Percentiles rank a stretch among this genome's conserved stretches.
phyloP scores from a whole-genome alignment of 2,113 vertebrate genomes.

The Cyprinodon brontotheroides region DNA sequence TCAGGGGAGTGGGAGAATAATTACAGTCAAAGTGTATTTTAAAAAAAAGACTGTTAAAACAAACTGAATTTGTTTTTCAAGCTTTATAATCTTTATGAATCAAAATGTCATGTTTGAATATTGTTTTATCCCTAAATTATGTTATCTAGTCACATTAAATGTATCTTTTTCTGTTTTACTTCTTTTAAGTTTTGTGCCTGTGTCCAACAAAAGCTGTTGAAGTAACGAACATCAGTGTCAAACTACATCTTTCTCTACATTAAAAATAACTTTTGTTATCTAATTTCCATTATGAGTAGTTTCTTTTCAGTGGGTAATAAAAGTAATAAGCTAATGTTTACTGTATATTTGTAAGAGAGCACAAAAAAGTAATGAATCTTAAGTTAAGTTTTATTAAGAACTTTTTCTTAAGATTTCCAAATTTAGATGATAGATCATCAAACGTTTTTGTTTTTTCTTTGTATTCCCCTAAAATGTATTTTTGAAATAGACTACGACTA shows the following conservation, averaged over 20 bases:
- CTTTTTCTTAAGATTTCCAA: constrained; percentile 4
- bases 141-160: neutral
- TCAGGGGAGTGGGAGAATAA: constrained; percentile 48
- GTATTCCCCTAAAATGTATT: neutral
- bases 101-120: constrained; percentile 21
- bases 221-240: neutral
- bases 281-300: constrained; percentile 35
- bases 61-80: constrained; percentile 37
- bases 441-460: too few relatives aligned
- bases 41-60: constrained; percentile 12
- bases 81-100: constrained; percentile 37
- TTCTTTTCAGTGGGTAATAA: constrained; percentile 37
- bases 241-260: neutral
- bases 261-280: constrained; percentile 15
- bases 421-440: too few relatives aligned
- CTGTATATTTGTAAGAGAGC: neutral
- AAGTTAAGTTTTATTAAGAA: constrained; percentile 4
- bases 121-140: neutral
- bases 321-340: neutral
- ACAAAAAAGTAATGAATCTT: constrained; percentile 1
- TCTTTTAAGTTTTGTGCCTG: neutral
- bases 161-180: too few relatives aligned
- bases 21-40: constrained; percentile 39
- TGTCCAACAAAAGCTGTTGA: too few relatives aligned
- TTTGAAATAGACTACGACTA: neutral